Base-by-base conservation (phyloP, 2,888 invertebrate genomes). In the Elysia crispata region DNA sequence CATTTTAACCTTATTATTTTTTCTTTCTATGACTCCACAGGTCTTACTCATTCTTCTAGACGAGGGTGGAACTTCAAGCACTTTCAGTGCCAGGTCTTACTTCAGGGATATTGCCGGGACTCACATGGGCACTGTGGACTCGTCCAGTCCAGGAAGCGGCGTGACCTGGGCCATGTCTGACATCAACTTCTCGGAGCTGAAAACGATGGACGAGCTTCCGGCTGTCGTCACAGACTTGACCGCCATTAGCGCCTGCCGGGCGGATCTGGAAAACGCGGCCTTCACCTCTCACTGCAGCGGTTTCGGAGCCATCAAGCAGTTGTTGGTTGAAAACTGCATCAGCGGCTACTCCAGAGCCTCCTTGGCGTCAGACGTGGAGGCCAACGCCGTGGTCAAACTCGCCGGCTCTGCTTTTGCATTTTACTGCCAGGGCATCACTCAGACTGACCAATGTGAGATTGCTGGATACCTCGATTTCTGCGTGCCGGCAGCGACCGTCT, bases 401-500 rank as follows among this genome's bases (percentile, higher is more conserved):
- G 64, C 79, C 11, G 67, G 66, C 54, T 41, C 66, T 6, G 79
- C 74, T 18, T 79, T 79, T 6, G 79, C 64, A 15, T 74, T 74
- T 66, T 79, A 79, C 66, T 79, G 79, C 73, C 79, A 79, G 79
- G 79, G 64, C 1, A 54, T 79, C 23, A 79, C 79, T 33, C 79
- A 79, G 54, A 15, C 49, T 0, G 54, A 8, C 23, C 30, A 74
- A 25, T 79, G 79, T 25, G 20, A 31, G 31, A 74, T 64, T 66
- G n/a, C 66, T 13, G 73, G 74, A 50, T 79, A 79, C 57, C 79
- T 79, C 23, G 79, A 79, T 66, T 79, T 79, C 79, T 79, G 79
- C 64, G 62, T 57, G 1, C n/a, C n/a, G 33, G 23, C 25, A 1
- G 13, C 3, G n/a, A 60, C n/a, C 15, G n/a, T 25, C 6, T 3